Base-by-base conservation (phyloP, 2,888 invertebrate genomes). In the Barypeithes pellucidus region DNA sequence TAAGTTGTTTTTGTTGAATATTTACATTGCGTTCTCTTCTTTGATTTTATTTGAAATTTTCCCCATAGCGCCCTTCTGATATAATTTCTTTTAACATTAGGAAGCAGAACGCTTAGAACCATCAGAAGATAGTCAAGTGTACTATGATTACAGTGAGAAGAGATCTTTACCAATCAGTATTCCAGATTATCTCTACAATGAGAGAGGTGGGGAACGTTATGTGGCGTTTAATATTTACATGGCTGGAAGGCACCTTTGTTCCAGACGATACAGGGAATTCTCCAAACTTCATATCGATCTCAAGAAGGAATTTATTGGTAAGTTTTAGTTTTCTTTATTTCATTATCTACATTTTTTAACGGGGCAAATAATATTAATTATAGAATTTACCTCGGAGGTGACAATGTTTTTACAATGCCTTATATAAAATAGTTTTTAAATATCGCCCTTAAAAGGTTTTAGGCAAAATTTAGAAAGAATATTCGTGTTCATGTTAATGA, bases 161-260 rank as follows among this genome's bases (percentile, higher is more conserved):
- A 90, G 99, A 65, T 94, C 94, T 61, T 86, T 94, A 80, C 94
- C 94, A 24, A 94, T 94, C 75, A 94, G 94, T 84, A 94, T 99
- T 81, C 99, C 99, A 41, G 98, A 98, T 88, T 99, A 98, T 87
- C 94, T 96, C 82, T 93, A 94, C 76, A 90, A 96, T 76, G 95
- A 96, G 84, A 89, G 94, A 79, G 92, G 93, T 79, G 95, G 95
- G 63, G 95, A 98, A 81, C 93, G 95, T 79, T 98, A 92, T 88
- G 97, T 98, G 79, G 97, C 92, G 9, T 99, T 96, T 88, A 99
- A 99, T 85, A 98, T 99, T 76, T 98, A 99, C 87, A 99, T 99
- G 98, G 99, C 99, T 5, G 99, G 99, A 0, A 88, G 99, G 39
- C 99, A 99, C 85, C 88, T 99, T 66, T 99, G 99, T 87, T 98